Conservation (phyloP, 2,797 vertebrate species). For the Enteromius paludinosus region DNA sequence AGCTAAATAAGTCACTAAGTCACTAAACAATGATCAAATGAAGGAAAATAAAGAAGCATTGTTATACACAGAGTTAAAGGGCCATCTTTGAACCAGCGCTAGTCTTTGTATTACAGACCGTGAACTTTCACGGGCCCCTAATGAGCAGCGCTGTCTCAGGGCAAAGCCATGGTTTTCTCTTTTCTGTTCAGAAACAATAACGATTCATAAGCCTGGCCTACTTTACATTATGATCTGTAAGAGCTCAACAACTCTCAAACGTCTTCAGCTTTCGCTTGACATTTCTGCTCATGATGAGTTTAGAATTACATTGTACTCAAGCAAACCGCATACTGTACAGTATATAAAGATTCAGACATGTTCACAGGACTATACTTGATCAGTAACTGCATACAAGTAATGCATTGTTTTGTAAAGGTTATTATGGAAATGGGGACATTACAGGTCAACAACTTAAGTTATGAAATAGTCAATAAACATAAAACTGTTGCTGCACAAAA, state of each 20-base stretch:
- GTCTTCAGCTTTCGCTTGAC: conserved; percentile 35
- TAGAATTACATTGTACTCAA: conserved; percentile 20
- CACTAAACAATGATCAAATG: neutral
- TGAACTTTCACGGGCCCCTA: neutral
- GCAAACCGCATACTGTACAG: neutral
- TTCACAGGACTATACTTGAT: neutral
- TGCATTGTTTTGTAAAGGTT: neutral
- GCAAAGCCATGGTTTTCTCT: conserved; percentile 17
- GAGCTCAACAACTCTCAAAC: conserved; percentile 2
- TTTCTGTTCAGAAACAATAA: conserved; percentile 27
- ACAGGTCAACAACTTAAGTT: neutral
- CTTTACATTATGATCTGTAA: conserved; percentile 22
- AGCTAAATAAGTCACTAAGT: neutral
- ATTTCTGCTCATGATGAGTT: conserved; percentile 36
- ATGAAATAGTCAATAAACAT: neutral
- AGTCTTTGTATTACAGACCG: neutral
- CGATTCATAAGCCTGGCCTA: conserved; percentile 40
- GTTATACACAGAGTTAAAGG: neutral
- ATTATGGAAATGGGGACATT: neutral
- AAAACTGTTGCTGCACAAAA: neutral
- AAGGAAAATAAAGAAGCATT: conserved; percentile 4
- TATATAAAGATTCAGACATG: neutral
- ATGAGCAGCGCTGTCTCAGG: conserved; percentile 19
- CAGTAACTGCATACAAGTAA: neutral
- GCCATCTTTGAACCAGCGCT: neutral